Evolutionary conservation across 2,888 invertebrate species (phyloP).

Genomic region (Cantharis nigra): DNA sequence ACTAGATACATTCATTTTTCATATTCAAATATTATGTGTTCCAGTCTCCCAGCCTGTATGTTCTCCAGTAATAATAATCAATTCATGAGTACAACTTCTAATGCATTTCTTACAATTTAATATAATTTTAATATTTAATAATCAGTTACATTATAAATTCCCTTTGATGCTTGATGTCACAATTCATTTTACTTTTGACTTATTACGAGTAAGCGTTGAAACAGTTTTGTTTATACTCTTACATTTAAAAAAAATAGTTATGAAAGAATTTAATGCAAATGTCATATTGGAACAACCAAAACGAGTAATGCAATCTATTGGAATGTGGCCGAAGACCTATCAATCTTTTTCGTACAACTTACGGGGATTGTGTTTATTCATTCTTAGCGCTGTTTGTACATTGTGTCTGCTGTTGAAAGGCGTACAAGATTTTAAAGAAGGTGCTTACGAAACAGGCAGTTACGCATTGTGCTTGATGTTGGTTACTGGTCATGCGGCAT

Average conservation of each 20-base stretch:
- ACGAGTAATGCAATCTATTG: not conserved
- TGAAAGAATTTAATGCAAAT: not conserved
- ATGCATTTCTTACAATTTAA: not conserved
- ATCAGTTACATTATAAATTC: not conserved
- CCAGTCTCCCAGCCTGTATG: too few species aligned
- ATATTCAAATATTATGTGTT: too few species aligned
- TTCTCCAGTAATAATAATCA: not conserved
- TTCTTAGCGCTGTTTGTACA: not conserved
- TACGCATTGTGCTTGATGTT: not conserved
- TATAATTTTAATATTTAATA: not conserved
- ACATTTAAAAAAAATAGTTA: not conserved
- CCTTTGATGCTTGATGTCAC: not conserved
- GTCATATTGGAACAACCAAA: not conserved
- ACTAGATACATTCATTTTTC: too few species aligned
- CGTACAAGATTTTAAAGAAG: not conserved
- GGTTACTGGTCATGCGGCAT: not conserved
- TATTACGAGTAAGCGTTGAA: not conserved
- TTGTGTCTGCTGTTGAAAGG: not conserved
- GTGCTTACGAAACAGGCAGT: not conserved
- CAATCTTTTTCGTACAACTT: not conserved
- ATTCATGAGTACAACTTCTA: not conserved
- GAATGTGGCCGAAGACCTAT: not conserved
- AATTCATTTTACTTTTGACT: not conserved
- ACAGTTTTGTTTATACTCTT: too few species aligned
- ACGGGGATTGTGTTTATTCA: not conserved